Evolutionary conservation across 2,797 vertebrate species (phyloP), one percentile per base, ranked within the genome.

Genomic region (Chelon labrosus): DNA sequence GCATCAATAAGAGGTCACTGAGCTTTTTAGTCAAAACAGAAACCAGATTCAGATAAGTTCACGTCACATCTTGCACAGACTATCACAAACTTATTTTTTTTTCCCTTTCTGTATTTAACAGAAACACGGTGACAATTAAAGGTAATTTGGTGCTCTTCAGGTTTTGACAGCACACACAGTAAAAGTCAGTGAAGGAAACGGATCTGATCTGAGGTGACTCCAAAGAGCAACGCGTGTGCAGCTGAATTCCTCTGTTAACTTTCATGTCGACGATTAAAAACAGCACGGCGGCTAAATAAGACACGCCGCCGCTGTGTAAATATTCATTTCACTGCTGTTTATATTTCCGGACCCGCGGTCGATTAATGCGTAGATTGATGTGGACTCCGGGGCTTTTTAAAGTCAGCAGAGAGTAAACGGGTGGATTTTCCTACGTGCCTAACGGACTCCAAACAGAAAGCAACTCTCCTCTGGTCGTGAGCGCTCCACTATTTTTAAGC

Each of bases 311-410:
- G 58, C 58, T 38, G 55, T 58, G 83, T 89, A 83, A 87, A 89
- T 88, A 88, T 82, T 85, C 61, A 85, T 87, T 86, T 87, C 65
- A 54, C 59, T 25, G 65, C 12, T 87, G 79, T 85, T 87, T 83
- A 66, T 81, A 64, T 74, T 87, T 81, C 63, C 17, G 54, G 42
- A 84, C 74, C 68, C 9, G n/a, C 44, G 74, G 74, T 75, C 57
- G 59, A 75, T 81, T 87, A 88, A 87, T 85, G 75, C 79, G 74
- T 65, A 75, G 76, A 88, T 70, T 89, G 79, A 86, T 73, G 69
- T 47, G 5, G 54, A 60, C 77, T 63, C 54, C 5, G 0, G 67
- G 83, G 72, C 4, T 47, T 71, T 77, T 66, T 67, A 60, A 64
- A 85, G 86, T 88, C 85, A 87, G 77, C 63, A 6, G 54, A 82